Evolutionary conservation across 2,797 vertebrate genomes (phyloP).

Genomic region (Gallinago solitaria): DNA sequence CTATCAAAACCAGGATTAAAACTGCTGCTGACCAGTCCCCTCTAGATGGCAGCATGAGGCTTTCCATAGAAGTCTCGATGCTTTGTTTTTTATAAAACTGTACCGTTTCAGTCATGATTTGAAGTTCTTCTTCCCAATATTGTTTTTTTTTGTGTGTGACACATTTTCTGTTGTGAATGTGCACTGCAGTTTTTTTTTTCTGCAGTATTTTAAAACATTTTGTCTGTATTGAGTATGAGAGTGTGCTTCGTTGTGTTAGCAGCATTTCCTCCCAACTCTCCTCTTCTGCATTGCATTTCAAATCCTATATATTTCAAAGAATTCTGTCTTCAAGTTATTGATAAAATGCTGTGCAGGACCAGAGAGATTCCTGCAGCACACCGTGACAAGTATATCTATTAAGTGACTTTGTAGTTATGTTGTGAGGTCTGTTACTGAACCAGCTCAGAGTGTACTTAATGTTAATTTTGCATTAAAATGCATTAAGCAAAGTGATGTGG

Average conservation of each 20-base stretch:
- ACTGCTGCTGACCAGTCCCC: neutral
- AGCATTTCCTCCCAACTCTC: neutral
- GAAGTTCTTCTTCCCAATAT: neutral
- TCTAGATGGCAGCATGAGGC: constrained; percentile 77
- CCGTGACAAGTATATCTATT: neutral
- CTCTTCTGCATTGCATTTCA: neutral
- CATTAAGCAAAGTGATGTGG: neutral
- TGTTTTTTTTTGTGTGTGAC: neutral
- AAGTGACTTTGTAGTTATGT: neutral
- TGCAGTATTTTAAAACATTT: neutral
- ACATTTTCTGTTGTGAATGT: neutral
- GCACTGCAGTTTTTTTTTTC: neutral
- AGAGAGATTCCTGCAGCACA: neutral
- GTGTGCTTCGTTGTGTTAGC: neutral
- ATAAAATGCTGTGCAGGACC: neutral
- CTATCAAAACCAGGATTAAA: neutral
- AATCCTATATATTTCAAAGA: neutral
- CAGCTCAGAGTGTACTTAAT: neutral
- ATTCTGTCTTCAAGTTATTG: neutral
- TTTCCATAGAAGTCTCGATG: neutral
- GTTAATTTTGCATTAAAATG: neutral
- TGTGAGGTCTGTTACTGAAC: neutral
- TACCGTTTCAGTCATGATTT: neutral
- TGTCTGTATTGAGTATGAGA: neutral
- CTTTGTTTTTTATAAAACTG: neutral